Percentiles rank a stretch among this genome's conserved stretches.
Evolutionary conservation across 2,797 vertebrate genomes (phyloP).

Genomic region (Acanthurus tractus): DNA sequence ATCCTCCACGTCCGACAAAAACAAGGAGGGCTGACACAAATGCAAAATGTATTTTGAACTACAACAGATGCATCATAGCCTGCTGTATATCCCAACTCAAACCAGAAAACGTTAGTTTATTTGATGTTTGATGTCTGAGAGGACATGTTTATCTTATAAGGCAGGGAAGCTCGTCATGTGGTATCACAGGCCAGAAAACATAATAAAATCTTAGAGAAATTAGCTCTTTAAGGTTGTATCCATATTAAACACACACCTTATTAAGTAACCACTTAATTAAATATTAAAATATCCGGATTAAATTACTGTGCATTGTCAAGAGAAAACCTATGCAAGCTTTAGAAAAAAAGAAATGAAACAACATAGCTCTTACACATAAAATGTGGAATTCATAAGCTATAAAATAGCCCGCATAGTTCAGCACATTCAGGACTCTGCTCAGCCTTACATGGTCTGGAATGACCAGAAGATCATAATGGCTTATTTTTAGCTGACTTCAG

Average conservation of each 20-base stretch:
- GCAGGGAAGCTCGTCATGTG: neutral
- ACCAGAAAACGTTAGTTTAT: neutral
- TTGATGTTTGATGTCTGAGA: neutral
- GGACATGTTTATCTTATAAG: neutral
- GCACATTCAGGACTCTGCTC: neutral
- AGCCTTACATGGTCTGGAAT: neutral
- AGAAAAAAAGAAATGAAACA: too few relatives aligned
- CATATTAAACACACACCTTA: neutral
- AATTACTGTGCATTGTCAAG: too few relatives aligned
- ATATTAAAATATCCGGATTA: too few relatives aligned
- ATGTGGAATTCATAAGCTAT: neutral
- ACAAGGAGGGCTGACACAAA: slow-evolving; percentile 30
- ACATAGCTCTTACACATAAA: too few relatives aligned
- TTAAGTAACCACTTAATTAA: too few relatives aligned
- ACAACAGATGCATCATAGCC: neutral
- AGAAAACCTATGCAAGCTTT: too few relatives aligned
- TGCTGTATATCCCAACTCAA: neutral
- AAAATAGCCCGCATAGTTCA: neutral
- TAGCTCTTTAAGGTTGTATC: too few relatives aligned
- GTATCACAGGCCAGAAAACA: neutral
- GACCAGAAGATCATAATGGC: neutral
- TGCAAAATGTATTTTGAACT: neutral
- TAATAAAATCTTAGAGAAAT: neutral
- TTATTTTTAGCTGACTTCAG: neutral
- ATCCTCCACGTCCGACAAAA: slow-evolving; percentile 15